These are phyloP conservation scores for Trachelus iudaicus DNA, from an alignment of 2,888 invertebrate genomes.

Conservation along the genomic window DNA sequence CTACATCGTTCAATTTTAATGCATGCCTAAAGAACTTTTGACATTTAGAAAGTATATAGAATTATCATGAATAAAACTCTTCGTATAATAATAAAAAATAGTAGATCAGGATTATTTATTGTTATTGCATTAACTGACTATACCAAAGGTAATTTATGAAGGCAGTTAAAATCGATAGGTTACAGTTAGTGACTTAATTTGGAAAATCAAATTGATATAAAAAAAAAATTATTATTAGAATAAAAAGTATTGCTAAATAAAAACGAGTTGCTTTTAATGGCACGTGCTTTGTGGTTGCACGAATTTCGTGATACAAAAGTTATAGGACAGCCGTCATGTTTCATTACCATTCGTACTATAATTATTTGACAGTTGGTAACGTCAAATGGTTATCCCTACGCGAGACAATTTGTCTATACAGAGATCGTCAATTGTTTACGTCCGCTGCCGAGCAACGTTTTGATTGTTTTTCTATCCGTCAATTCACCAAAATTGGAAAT, in stretches of 20 bases:
- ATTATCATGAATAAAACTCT: not conserved
- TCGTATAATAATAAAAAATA: not conserved
- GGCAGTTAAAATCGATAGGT: too few relatives aligned
- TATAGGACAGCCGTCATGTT: not conserved
- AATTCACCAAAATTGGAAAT: not conserved
- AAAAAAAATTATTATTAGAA: too few relatives aligned
- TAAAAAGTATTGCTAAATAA: not conserved
- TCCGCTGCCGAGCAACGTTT: constrained; percentile 1
- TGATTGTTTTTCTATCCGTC: not conserved
- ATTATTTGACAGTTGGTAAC: not conserved
- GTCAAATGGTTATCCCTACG: not conserved
- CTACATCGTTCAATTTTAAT: not conserved
- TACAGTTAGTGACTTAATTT: not conserved
- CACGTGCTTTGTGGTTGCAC: too few relatives aligned
- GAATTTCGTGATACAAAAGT: too few relatives aligned
- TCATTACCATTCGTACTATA: not conserved
- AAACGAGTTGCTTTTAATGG: too few relatives aligned
- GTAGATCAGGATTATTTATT: not conserved
- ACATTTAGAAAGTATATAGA: too few relatives aligned
- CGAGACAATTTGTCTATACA: not conserved
- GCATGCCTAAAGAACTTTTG: too few relatives aligned
- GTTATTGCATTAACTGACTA: not conserved
- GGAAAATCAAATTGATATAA: not conserved
- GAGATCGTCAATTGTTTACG: not conserved
- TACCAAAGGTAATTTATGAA: not conserved